Conservation (phyloP, 2,888 invertebrate species). For the Scaptomyza parva region DNA sequence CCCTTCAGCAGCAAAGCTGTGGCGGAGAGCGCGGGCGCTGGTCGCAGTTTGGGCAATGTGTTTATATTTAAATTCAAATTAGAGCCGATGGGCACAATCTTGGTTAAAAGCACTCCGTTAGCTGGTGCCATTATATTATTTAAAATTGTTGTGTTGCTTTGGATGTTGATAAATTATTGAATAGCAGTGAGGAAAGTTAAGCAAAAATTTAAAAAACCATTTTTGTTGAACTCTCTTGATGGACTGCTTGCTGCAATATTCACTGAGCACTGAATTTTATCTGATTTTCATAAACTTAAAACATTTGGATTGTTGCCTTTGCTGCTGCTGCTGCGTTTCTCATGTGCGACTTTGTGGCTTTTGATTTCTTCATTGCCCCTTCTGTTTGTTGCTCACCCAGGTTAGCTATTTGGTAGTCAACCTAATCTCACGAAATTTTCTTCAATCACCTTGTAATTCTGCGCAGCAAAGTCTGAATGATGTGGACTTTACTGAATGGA, state of each 20-base stretch:
- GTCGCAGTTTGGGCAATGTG: conserved; percentile 73
- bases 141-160: background rate
- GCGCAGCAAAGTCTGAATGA: conserved; percentile 34
- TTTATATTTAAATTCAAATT: conserved; percentile 70
- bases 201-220: conserved; percentile 49
- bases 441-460: conserved; percentile 59
- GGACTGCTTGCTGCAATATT: conserved; percentile 14
- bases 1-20: conserved; percentile 56
- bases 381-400: conserved; percentile 34
- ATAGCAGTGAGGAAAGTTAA: conserved; percentile 5
- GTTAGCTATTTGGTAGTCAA: conserved; percentile 41
- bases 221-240: conserved; percentile 26
- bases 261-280: conserved; percentile 54
- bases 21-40: conserved; percentile 44
- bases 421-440: conserved; percentile 64
- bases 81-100: conserved; percentile 81
- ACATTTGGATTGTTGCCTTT: conserved; percentile 37
- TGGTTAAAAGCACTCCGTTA: conserved; percentile 81
- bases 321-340: conserved; percentile 52
- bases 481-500: conserved; percentile 61
- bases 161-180: conserved; percentile 15
- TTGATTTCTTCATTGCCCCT: conserved; percentile 73
- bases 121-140: conserved; percentile 63
- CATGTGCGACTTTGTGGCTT: conserved; percentile 47
- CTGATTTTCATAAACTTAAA: conserved; percentile 59